Evolutionary conservation across 2,113 vertebrate genomes (phyloP).

Genomic region (Eublepharis macularius): DNA sequence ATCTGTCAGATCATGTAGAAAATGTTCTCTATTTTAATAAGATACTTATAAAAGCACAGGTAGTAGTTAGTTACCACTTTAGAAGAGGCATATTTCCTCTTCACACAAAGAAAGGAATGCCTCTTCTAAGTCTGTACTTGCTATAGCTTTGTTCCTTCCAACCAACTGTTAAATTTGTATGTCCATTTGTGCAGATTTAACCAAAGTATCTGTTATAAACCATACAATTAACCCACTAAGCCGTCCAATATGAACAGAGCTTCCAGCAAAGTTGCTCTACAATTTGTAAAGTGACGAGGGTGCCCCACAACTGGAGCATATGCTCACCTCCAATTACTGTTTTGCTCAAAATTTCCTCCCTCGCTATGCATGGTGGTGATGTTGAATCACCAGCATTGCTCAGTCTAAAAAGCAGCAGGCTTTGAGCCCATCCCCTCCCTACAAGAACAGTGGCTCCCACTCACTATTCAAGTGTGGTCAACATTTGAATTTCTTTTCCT

Average conservation of each 20-base stretch:
- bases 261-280: not conserved
- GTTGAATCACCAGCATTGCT: constrained; percentile 3
- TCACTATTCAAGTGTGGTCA: not conserved
- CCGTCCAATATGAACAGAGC: not conserved
- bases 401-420: not conserved
- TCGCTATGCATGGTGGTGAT: constrained; percentile 8
- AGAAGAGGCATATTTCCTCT: not conserved
- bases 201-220: not conserved
- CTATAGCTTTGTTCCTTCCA: not conserved
- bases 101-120: not conserved
- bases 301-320: not conserved
- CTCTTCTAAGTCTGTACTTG: not conserved
- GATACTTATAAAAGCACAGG: no score
- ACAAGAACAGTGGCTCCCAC: no score
- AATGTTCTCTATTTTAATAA: no score
- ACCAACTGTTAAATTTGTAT: not conserved
- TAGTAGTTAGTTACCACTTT: not conserved
- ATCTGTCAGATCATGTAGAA: no score
- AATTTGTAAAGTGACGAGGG: not conserved
- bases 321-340: not conserved
- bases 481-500: not conserved
- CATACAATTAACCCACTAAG: not conserved
- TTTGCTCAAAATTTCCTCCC: not conserved
- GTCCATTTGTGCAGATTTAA: not conserved
- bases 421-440: no score